These are phyloP conservation scores for Ursus arctos DNA, from an alignment of 2,113 vertebrate genomes.

Conservation along the genomic window DNA sequence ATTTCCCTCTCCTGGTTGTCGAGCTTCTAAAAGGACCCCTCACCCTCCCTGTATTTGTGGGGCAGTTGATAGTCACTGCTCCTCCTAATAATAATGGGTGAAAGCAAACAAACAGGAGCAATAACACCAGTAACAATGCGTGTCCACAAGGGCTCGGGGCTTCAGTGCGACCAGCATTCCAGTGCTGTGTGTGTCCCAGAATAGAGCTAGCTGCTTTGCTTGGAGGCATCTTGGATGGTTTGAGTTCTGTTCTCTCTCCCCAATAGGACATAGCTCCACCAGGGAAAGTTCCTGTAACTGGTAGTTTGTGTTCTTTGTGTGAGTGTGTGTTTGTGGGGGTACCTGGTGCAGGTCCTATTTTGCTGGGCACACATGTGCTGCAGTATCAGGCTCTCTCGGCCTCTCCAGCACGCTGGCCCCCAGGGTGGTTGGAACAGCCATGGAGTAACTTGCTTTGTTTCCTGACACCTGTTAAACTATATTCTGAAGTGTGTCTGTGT, in stretches of 20 bases:
- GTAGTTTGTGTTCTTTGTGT: neutral
- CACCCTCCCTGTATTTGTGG: neutral
- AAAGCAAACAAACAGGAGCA: constrained; percentile 13
- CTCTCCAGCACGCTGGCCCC: neutral
- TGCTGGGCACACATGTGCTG: neutral
- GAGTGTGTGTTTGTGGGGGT: neutral
- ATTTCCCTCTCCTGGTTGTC: neutral
- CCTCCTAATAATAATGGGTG: neutral
- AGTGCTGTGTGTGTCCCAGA: neutral
- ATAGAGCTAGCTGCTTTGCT: neutral
- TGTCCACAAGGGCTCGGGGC: neutral
- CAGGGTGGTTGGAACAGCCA: neutral
- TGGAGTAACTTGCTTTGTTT: constrained; percentile 71
- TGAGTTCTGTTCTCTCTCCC: neutral
- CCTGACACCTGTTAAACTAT: constrained; percentile 82
- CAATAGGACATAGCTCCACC: neutral
- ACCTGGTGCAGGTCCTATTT: neutral
- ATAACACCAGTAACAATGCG: neutral
- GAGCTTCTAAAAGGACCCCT: neutral
- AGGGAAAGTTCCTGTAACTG: constrained; percentile 53
- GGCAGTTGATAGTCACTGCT: neutral
- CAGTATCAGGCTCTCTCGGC: neutral
- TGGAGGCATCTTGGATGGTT: neutral
- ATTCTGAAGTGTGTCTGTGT: constrained; percentile 41
- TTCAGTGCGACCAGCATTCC: neutral